Evolutionary conservation across 2,113 vertebrate genomes (phyloP).

Genomic region (Arenaria interpres): DNA sequence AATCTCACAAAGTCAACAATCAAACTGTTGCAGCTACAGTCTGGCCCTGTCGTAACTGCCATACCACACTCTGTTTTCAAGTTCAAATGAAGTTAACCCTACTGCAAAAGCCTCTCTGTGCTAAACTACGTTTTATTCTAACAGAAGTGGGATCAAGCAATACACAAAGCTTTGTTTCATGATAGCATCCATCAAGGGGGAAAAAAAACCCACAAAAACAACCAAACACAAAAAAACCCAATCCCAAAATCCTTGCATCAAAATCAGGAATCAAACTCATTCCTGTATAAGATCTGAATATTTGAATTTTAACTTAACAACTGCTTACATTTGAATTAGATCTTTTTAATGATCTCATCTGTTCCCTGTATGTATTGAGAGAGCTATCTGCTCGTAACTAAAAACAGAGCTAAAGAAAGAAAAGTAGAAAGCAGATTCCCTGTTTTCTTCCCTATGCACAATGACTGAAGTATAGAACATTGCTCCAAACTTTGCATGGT

Average conservation of each 20-base stretch:
- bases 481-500: background rate
- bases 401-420: background rate
- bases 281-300: background rate
- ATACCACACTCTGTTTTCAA: background rate
- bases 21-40: background rate
- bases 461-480: background rate
- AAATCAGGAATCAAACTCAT: background rate
- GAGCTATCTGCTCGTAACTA: background rate
- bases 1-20: background rate
- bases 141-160: background rate
- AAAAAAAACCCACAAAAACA: no score
- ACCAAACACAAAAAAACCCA: background rate
- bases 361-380: background rate
- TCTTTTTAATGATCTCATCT: background rate
- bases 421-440: background rate
- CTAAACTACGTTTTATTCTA: background rate
- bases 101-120: background rate
- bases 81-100: background rate
- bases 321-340: background rate
- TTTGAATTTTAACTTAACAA: background rate
- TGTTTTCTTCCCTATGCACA: background rate
- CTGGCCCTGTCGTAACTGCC: background rate
- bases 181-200: fast-evolving
- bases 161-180: background rate
- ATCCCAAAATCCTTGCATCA: background rate